Percentiles rank a stretch among this genome's conserved stretches.
These are phyloP conservation scores for Platygyra sinensis DNA, from an alignment of 64 coral and sea anemone genomes.

Conservation along the genomic window DNA sequence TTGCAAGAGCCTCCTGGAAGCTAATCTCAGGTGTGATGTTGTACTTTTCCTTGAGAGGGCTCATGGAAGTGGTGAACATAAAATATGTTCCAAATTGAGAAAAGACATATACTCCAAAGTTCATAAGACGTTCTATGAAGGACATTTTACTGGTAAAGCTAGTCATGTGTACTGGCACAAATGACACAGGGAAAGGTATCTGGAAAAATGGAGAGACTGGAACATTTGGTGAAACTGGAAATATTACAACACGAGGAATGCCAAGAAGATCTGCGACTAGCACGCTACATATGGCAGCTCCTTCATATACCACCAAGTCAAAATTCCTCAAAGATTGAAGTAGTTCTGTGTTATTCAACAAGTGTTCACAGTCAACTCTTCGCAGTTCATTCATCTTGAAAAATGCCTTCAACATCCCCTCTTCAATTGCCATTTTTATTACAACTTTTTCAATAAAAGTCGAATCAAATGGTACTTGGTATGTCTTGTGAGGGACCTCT, in stretches of 20 bases:
- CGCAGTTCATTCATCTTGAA: no score
- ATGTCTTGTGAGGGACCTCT: no score
- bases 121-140: slow-evolving; percentile 55
- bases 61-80: neutral
- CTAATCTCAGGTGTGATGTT: slow-evolving; percentile 65
- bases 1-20: neutral
- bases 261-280: slow-evolving; percentile 29
- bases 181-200: slow-evolving; percentile 19
- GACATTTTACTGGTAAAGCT: slow-evolving; percentile 35
- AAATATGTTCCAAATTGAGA: neutral
- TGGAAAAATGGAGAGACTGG: neutral
- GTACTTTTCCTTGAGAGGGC: slow-evolving; percentile 31
- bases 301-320: slow-evolving; percentile 64
- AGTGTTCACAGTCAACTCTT: slow-evolving; percentile 1
- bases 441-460: no score
- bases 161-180: slow-evolving; percentile 10
- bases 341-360: slow-evolving; percentile 32
- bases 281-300: neutral
- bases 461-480: no score
- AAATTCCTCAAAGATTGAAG: slow-evolving; percentile 20
- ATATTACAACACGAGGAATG: slow-evolving; percentile 25
- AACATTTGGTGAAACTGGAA: neutral
- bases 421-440: no score
- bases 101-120: slow-evolving; percentile 4
- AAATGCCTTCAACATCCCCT: no score